Conservation (phyloP, 2,113 vertebrate genomes). For the Lutjanus erythropterus region DNA sequence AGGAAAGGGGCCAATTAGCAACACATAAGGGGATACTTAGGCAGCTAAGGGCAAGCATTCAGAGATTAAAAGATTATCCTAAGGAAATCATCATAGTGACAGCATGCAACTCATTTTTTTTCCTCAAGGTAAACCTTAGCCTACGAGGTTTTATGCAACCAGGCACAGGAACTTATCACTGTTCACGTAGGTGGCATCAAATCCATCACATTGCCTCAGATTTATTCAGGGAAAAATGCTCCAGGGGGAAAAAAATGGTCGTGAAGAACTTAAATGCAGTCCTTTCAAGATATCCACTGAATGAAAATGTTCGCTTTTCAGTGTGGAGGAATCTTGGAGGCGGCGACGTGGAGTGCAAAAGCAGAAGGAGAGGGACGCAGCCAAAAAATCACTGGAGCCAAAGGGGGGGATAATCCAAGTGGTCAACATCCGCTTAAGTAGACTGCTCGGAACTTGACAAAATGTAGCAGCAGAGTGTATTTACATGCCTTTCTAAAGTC, state of each 20-base stretch:
- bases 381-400: conserved; percentile 49
- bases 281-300: conserved; percentile 5
- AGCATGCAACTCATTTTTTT: too few species aligned
- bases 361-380: conserved; percentile 48
- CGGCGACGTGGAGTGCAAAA: conserved; percentile 5
- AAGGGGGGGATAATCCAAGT: conserved; percentile 53
- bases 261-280: neutral
- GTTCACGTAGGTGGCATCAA: neutral
- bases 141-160: too few species aligned
- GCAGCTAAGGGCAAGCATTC: too few species aligned
- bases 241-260: neutral
- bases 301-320: conserved; percentile 18
- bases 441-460: conserved; percentile 37
- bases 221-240: neutral
- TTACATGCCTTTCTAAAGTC: conserved; percentile 32
- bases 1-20: too few species aligned
- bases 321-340: conserved; percentile 30
- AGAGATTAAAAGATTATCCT: too few species aligned
- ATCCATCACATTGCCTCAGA: conserved; percentile 1
- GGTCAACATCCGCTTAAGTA: conserved; percentile 54
- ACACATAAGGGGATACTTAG: too few species aligned
- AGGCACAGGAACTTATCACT: neutral
- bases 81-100: too few species aligned
- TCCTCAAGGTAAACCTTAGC: too few species aligned
- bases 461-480: conserved; percentile 21